Evolutionary conservation across 2,113 vertebrate species (phyloP), one percentile per base, ranked within the genome.

Genomic region (Uropsilus gracilis): DNA sequence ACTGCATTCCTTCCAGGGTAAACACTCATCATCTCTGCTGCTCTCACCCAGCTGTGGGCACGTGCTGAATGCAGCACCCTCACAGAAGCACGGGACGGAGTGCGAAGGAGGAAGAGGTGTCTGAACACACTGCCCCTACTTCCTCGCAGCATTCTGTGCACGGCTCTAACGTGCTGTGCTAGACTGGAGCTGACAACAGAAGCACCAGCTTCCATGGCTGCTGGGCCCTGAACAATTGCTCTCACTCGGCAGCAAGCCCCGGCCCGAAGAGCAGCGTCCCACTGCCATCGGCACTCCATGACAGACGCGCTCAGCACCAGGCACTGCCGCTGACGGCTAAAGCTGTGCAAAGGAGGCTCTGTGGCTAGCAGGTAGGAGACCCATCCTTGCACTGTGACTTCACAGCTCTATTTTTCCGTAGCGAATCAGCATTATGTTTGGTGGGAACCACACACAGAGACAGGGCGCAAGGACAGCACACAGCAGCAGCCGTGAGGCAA

Each of bases 171-270:
- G 46, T 50, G 80, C 9, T 95, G 17, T 72, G 84, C 59, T 80
- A 97, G 92, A 64, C 94, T 91, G 95, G 81, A 6, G 84, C 59
- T 87, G 92, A 96, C 92, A 96, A 94, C 89, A 97, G 95, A 95
- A 96, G 92, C 95, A 97, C 63, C 95, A n/a, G 96, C 77, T 97
- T 97, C 96, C 93, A 97, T 89, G 96, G 96, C 96, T 86, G 84
- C 13, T 96, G 97, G 97, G 95, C 81, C 94, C 96, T 42, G 57
- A 98, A 97, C 97, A 97, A 98, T 97, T 68, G 95, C 66, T 53
- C 61, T 86, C 93, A 50, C 97, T 91, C 98, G 93, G 97, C 97
- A 96, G 98, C 95, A 96, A 39, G 48, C 77, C 90, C 2, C 94
- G 97, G 92, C 95, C 95, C 83, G 66, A 97, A 94, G 20, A 94